Evolutionary conservation across 2,797 vertebrate species (phyloP), one percentile per base, ranked within the genome.

Genomic region (Myripristis jacobus): DNA sequence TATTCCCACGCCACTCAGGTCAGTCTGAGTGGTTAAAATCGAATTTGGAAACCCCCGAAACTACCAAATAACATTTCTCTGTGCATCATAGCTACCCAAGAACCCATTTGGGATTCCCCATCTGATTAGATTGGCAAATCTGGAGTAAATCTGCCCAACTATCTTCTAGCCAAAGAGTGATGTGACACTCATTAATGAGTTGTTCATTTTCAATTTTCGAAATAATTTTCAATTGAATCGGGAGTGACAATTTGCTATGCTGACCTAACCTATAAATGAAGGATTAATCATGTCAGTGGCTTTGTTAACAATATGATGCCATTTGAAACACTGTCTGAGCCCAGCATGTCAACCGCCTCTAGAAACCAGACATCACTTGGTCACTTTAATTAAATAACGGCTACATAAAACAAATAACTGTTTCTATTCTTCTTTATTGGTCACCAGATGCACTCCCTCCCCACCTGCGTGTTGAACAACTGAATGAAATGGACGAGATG

Each of bases 301-400:
- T 60, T 6, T 7, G 66, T 82, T 87, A 87, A 81, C 81, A 80
- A 78, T 79, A 82, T 70, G 2, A 2, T 64, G 70, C 77, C 78
- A 85, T 68, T 77, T 3, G 61, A 74, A 31, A 70, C 54, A 78
- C 53, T 38, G 74, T 89, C 79, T 62, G 74, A 81, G 77, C 87
- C 75, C 81, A 74, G 80, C 31, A 18, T 66, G 83, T 87, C 77
- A 87, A 84, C 86, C 79, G 82, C 73, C 13, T 67, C 81, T 79
- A 66, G 75, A 84, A 89, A 89, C 74, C 83, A 80, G 73, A 90
- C 83, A 85, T 78, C 78, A 63, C n/a, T n/a, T n/a, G 62, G 71
- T 66, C 72, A 29, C 67, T 85, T 80, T 77, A 70, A 86, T 88
- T 83, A 89, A 78, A 72, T 66, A 69, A 70, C 81, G 70, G 60